Evolutionary conservation across 2,888 invertebrate genomes (phyloP), one percentile per base, ranked within the genome.

Genomic region (Hemistola chrysoprasaria): DNA sequence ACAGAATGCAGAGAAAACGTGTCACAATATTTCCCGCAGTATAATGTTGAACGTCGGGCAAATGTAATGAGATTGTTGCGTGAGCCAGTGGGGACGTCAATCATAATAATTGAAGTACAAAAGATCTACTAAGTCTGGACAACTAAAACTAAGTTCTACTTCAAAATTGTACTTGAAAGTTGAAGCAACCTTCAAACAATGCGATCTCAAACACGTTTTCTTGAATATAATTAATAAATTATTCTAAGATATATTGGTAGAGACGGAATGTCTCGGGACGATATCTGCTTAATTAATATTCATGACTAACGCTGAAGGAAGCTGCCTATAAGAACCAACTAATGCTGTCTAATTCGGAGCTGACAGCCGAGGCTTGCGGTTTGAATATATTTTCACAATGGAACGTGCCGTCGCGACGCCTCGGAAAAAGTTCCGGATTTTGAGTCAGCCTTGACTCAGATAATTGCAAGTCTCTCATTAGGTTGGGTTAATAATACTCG

Each of bases 271-370:
- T 60, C 61, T 56, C 48, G 39, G 39, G 54, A 47, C 57, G 57
- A 68, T 69, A 67, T 59, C 59, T 50, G 40, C 39, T 38, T 44
- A 49, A 71, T 71, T 67, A 74, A 73, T 73, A 73, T 74, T 71
- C 73, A 73, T 65, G 67, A 62, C 50, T 58, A 48, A 56, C 53
- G 51, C 55, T 46, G 56, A 39, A 56, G 47, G 51, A 48, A 39
- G 52, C 56, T 48, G 54, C 44, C 56, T 47, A 35, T 53, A 47
- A 55, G 55, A 44, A 54, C 50, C 48, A 47, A 51, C 47, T 55
- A 50, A 52, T 45, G 29, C 50, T 39, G 31, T 28, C 48, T 55
- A 52, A 52, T 55, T 52, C 50, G 43, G 36, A 37, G 40, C 34
- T 43, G 49, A 46, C 51, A 39, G 40, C 33, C 28, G 36, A 31